Evolutionary conservation across 2,797 vertebrate genomes (phyloP).

Genomic region (Lutjanus argentimaculatus): DNA sequence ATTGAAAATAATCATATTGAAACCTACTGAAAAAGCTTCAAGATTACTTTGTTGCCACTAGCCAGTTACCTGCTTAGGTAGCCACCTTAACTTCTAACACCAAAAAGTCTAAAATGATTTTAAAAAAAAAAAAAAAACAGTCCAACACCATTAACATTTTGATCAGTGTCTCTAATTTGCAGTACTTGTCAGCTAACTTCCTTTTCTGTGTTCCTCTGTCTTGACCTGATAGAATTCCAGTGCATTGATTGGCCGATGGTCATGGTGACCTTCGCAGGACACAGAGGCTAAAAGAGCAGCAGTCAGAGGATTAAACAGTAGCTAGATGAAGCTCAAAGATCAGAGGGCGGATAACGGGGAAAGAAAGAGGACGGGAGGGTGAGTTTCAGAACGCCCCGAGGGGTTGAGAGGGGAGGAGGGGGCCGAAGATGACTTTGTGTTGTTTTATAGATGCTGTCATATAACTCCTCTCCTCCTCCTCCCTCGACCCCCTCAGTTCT

Average conservation of each 20-base stretch:
- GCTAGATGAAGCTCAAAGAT: constrained; percentile 51
- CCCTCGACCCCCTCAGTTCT: constrained; percentile 7
- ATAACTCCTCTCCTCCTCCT: constrained; percentile 38
- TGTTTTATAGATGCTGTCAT: constrained; percentile 61
- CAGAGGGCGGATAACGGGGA: constrained; percentile 34
- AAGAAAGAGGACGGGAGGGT: constrained; percentile 12
- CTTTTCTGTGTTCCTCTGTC: background rate
- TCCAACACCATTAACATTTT: background rate
- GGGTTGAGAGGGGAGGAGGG: background rate
- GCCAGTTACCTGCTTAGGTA: too few species aligned
- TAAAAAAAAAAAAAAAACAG: background rate
- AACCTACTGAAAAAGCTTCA: too few species aligned
- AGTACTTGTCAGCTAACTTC: background rate
- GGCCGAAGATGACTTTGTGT: constrained; percentile 37
- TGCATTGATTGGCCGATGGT: background rate
- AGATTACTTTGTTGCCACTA: too few species aligned
- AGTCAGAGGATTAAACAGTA: constrained; percentile 44
- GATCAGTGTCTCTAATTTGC: background rate
- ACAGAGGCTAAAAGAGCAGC: constrained; percentile 21
- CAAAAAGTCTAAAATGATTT: too few species aligned
- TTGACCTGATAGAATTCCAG: background rate
- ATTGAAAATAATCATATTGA: too few species aligned
- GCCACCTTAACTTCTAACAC: too few species aligned
- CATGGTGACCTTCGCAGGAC: background rate
- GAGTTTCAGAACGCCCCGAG: constrained; percentile 34